Evolutionary conservation across 2,888 invertebrate species (phyloP).

Genomic region (Amiota communis): DNA sequence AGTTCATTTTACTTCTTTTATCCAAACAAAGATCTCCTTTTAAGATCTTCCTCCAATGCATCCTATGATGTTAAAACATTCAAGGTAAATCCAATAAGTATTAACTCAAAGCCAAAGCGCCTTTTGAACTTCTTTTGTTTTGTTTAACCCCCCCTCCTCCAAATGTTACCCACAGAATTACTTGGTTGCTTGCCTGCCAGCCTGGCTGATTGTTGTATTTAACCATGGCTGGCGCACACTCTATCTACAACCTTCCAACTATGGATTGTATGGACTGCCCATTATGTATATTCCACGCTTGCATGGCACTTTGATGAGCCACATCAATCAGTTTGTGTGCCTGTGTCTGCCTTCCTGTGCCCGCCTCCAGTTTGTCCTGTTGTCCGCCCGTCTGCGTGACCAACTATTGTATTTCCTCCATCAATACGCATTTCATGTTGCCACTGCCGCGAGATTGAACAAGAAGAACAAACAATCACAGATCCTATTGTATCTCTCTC

Average conservation of each 20-base stretch:
- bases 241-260: no score
- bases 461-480: constrained; percentile 19
- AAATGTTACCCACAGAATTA: no score
- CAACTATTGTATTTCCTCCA: constrained; percentile 32
- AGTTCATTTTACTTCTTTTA: no score
- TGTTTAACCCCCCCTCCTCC: no score
- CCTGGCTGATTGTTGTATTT: neutral
- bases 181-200: neutral
- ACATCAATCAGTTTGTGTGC: constrained; percentile 25
- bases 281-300: constrained; percentile 3
- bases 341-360: neutral
- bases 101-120: neutral
- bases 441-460: neutral
- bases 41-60: no score
- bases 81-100: no score
- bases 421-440: constrained; percentile 15
- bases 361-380: constrained; percentile 62
- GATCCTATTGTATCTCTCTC: neutral
- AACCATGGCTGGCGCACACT: no score
- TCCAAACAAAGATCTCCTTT: no score
- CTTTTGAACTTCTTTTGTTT: constrained; percentile 13
- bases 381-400: constrained; percentile 59
- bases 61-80: no score
- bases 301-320: constrained; percentile 19
- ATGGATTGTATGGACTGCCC: no score